Percentiles rank a stretch among this genome's conserved stretches.
phyloP scores from a whole-genome alignment of 2,888 invertebrate genomes.

The Pollenia angustigena region DNA sequence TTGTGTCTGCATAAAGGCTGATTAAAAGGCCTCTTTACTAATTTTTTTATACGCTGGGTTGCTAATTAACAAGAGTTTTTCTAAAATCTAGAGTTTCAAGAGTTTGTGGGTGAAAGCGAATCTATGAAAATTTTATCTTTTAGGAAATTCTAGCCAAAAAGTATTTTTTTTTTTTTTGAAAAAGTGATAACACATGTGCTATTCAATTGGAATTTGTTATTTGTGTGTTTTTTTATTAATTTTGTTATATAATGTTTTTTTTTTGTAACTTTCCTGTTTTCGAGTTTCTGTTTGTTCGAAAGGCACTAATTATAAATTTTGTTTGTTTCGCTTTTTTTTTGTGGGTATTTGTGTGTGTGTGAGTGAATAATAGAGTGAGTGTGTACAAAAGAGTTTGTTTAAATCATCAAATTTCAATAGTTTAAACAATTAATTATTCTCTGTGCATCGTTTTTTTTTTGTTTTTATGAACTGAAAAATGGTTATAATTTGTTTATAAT shows the following conservation, averaged over 20 bases:
- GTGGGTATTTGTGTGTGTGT: not conserved
- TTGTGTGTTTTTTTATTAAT: constrained; percentile 25
- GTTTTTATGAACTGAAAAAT: constrained; percentile 19
- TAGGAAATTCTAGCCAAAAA: constrained; percentile 40
- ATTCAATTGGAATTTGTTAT: constrained; percentile 58
- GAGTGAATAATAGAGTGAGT: not conserved
- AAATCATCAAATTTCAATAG: constrained; percentile 17
- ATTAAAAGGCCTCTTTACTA: too few species aligned
- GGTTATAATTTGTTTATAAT: not conserved
- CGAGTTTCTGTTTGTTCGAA: constrained; percentile 65
- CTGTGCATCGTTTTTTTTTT: constrained; percentile 49
- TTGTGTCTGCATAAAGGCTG: too few species aligned
- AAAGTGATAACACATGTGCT: constrained; percentile 54
- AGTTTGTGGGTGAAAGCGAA: not conserved
- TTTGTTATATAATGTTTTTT: constrained; percentile 35
- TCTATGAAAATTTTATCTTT: too few species aligned
- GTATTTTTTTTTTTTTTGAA: not conserved
- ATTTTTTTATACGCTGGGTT: too few species aligned
- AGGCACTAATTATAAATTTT: constrained; percentile 70
- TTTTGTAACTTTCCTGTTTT: constrained; percentile 56
- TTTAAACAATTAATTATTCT: constrained; percentile 12
- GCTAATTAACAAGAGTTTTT: not conserved
- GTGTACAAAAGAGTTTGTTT: not conserved
- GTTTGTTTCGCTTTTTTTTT: constrained; percentile 30
- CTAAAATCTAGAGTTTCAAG: not conserved